Evolutionary conservation across 1,140 invertebrate species (phyloP).

Genomic region (Maconellicoccus hirsutus): DNA sequence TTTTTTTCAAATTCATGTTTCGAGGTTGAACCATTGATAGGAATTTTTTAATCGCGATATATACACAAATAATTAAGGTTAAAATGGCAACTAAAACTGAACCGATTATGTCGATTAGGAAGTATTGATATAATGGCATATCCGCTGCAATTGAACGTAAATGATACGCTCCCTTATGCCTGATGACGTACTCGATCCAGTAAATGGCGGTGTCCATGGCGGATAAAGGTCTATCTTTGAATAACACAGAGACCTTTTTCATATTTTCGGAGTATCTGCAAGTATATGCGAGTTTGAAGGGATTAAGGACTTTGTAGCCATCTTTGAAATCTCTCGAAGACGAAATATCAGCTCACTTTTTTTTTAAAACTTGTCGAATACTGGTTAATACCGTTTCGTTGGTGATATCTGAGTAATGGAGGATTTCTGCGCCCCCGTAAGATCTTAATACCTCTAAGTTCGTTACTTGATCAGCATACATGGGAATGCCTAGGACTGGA

Average conservation of each 20-base stretch:
- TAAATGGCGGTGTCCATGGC: conserved; percentile 42
- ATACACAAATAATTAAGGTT: too few relatives aligned
- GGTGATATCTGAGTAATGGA: conserved; percentile 35
- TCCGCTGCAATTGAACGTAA: conserved; percentile 17
- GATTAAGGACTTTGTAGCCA: neutral
- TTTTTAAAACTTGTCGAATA: neutral
- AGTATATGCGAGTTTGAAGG: too few relatives aligned
- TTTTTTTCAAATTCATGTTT: too few relatives aligned
- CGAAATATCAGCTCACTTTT: neutral
- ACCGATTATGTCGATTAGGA: conserved; percentile 26
- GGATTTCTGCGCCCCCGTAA: conserved; percentile 33
- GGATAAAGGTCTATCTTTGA: conserved; percentile 34
- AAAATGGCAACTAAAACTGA: neutral
- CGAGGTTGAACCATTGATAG: too few relatives aligned
- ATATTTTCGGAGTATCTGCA: neutral
- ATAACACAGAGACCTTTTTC: conserved; percentile 14
- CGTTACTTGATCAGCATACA: conserved; percentile 44
- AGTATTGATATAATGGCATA: conserved; percentile 26
- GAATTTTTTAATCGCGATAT: too few relatives aligned
- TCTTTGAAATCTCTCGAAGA: neutral
- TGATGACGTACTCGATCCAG: conserved; percentile 44
- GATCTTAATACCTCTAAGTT: conserved; percentile 34
- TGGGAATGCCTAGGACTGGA: conserved; percentile 47
- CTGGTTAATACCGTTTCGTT: conserved; percentile 30
- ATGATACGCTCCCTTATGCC: conserved; percentile 35